Percentiles rank a stretch among this genome's conserved stretches.
Evolutionary conservation across 2,888 invertebrate genomes (phyloP).

Genomic region (Heliconius aoede): DNA sequence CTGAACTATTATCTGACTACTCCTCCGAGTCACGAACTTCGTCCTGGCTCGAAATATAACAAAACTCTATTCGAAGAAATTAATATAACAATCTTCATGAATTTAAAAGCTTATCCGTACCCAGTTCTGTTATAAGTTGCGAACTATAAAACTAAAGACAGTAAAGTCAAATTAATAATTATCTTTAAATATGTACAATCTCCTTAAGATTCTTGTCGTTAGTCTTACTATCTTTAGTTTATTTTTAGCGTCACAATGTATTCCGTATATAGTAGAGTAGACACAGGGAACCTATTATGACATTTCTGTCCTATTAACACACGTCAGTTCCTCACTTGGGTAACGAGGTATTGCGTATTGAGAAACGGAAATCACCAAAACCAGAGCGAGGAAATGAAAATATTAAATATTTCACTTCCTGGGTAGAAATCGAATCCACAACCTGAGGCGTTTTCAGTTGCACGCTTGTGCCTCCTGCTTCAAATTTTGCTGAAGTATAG

Average conservation of each 20-base stretch:
- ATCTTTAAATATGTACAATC: not conserved
- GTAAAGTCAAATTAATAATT: not conserved
- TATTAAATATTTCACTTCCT: too few species aligned
- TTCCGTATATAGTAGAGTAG: too few species aligned
- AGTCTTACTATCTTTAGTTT: not conserved
- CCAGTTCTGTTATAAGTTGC: not conserved
- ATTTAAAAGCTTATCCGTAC: conserved; percentile 34
- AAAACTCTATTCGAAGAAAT: conserved; percentile 61
- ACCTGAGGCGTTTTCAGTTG: too few species aligned
- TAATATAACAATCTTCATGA: conserved; percentile 60
- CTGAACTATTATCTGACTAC: conserved; percentile 75
- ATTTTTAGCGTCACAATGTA: not conserved
- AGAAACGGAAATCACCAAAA: too few species aligned
- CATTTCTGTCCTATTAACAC: too few species aligned
- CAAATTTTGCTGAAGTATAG: too few species aligned
- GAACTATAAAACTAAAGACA: not conserved
- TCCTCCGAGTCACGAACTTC: conserved; percentile 68
- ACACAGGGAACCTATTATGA: too few species aligned
- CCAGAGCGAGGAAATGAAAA: too few species aligned
- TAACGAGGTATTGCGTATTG: too few species aligned
- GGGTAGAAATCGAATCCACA: too few species aligned
- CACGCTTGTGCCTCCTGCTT: too few species aligned
- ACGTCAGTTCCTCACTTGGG: too few species aligned
- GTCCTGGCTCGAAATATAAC: conserved; percentile 65
- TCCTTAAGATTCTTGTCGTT: not conserved